phyloP scores from a whole-genome alignment of 1,140 invertebrate genomes.

The Copidosoma floridanum region DNA sequence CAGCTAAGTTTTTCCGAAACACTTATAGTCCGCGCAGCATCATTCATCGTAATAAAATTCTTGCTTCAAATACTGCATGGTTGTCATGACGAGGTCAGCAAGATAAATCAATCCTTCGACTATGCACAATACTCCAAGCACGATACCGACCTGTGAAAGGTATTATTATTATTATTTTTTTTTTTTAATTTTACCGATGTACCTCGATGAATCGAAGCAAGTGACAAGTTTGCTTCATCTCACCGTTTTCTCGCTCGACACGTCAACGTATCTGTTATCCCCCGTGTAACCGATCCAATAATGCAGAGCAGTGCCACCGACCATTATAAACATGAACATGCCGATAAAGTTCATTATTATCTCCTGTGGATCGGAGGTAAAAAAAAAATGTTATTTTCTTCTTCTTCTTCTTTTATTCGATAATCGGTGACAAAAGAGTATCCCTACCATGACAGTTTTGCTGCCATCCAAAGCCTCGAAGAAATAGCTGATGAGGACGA shows the following conservation, averaged over 20 bases:
- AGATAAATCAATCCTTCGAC: constrained; percentile 75
- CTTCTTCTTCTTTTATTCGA: no score
- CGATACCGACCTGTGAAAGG: constrained; percentile 67
- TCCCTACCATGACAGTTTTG: constrained; percentile 60
- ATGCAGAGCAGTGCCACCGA: constrained; percentile 79
- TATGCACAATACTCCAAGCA: constrained; percentile 74
- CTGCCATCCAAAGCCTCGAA: constrained; percentile 76
- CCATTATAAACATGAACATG: constrained; percentile 77
- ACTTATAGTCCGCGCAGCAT: no score
- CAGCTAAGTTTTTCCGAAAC: no score
- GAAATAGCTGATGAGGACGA: constrained; percentile 68
- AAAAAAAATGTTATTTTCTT: no score
- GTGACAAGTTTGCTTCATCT: no score
- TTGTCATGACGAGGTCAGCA: constrained; percentile 72
- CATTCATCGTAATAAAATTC: no score
- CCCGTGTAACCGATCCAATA: constrained; percentile 82
- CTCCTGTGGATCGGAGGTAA: constrained; percentile 77
- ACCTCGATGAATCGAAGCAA: no score
- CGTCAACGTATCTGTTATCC: constrained; percentile 69
- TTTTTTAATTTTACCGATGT: no score
- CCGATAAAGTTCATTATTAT: constrained; percentile 85
- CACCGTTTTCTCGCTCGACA: constrained; percentile 70
- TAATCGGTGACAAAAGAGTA: no score
- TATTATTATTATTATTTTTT: no score
- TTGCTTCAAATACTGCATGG: constrained; percentile 71